Evolutionary conservation across 2,113 vertebrate species (phyloP).

Genomic region (Saimiri boliviensis): DNA sequence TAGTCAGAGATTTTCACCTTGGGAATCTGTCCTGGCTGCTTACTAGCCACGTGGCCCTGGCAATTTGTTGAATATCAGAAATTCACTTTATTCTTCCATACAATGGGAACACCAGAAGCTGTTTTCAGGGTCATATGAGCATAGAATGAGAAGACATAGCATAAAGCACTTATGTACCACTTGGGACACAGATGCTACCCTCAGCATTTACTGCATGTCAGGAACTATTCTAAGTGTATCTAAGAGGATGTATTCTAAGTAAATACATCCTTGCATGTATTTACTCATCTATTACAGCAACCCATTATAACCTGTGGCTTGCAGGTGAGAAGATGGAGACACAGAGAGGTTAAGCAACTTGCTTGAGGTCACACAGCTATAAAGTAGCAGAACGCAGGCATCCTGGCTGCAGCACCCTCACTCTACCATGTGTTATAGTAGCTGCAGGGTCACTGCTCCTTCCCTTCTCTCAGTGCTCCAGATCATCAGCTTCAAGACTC

Average conservation of each 20-base stretch:
- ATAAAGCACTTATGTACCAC: not conserved
- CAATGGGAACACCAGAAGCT: not conserved
- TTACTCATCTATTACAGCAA: not conserved
- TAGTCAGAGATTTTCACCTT: not conserved
- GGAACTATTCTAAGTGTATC: not conserved
- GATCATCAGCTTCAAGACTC: not conserved
- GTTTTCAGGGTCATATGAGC: not conserved
- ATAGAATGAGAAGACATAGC: not conserved
- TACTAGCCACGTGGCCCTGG: not conserved
- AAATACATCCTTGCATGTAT: not conserved
- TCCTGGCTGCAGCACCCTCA: not conserved
- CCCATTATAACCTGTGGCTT: not conserved
- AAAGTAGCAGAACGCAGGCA: not conserved
- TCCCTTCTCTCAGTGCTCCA: not conserved
- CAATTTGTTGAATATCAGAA: not conserved
- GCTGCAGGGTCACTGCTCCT: not conserved
- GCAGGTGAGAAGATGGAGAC: not conserved
- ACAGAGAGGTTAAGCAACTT: not conserved
- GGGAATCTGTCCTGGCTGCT: not conserved
- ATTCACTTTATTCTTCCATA: not conserved
- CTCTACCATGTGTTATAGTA: not conserved
- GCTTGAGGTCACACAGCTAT: not conserved
- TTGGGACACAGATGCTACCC: not conserved
- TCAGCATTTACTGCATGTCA: not conserved
- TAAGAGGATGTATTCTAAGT: too few relatives aligned